phyloP scores from a whole-genome alignment of 1,140 invertebrate species.

The Phymastichus coffea region DNA sequence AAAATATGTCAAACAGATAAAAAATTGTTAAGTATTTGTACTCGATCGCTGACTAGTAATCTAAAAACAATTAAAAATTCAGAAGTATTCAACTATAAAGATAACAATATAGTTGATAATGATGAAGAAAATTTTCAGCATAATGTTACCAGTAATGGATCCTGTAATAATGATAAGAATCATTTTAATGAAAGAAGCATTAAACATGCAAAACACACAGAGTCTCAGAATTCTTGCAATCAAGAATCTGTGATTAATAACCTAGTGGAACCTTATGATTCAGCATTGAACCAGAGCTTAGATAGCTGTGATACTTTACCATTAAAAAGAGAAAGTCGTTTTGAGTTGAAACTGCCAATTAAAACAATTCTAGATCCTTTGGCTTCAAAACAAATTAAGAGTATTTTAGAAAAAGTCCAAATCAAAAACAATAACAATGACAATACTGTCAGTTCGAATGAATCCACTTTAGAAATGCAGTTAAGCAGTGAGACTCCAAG shows the following conservation, averaged over 20 bases:
- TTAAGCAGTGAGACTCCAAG: background rate
- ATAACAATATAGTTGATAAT: background rate
- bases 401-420: slow-evolving; percentile 38
- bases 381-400: slow-evolving; percentile 37
- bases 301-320: no score
- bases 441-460: background rate
- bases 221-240: no score
- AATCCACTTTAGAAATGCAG: background rate
- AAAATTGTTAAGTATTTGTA: slow-evolving; percentile 17
- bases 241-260: no score
- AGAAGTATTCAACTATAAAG: background rate
- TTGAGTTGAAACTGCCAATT: slow-evolving; percentile 44
- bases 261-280: no score
- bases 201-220: no score
- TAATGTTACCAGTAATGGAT: no score
- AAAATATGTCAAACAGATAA: slow-evolving; percentile 41
- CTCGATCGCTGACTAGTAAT: no score
- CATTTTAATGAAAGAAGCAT: no score
- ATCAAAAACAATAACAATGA: background rate
- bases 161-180: no score
- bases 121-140: slow-evolving; percentile 1
- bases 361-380: slow-evolving; percentile 35
- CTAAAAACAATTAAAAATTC: slow-evolving; percentile 2
- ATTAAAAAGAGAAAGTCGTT: slow-evolving; percentile 30
- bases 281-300: no score